These are phyloP conservation scores for Molanna angustata DNA, from an alignment of 2,888 invertebrate species.

Conservation along the genomic window DNA sequence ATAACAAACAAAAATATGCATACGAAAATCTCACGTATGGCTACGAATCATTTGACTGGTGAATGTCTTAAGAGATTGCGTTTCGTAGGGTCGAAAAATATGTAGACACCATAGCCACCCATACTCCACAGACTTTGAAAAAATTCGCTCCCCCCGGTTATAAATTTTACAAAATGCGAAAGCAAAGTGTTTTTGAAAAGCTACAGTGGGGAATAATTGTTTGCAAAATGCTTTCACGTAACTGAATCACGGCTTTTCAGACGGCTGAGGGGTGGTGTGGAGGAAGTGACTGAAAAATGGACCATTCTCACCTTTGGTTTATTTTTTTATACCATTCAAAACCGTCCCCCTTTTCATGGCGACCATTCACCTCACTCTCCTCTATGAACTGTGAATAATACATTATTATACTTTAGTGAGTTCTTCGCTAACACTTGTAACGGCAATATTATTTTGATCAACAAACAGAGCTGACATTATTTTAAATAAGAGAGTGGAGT, in stretches of 20 bases:
- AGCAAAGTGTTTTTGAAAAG: constrained; percentile 21
- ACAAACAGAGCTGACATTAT: no score
- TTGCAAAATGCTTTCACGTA: constrained; percentile 24
- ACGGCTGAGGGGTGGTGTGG: constrained; percentile 9
- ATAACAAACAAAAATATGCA: no score
- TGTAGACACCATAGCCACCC: not conserved
- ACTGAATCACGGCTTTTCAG: constrained; percentile 13
- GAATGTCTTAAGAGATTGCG: constrained; percentile 8
- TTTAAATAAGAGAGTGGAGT: no score
- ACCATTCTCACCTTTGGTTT: constrained; percentile 5
- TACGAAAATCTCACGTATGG: no score
- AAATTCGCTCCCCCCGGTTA: constrained; percentile 12
- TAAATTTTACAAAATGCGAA: constrained; percentile 24
- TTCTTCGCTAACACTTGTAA: no score
- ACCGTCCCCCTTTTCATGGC: no score
- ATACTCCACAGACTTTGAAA: not conserved
- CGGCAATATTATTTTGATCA: no score
- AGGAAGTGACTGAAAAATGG: constrained; percentile 13
- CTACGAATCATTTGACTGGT: no score
- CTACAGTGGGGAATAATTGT: constrained; percentile 21
- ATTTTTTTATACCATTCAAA: no score
- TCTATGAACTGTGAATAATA: no score
- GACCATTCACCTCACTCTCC: no score
- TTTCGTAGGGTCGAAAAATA: not conserved
- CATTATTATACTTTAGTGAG: no score